These are phyloP conservation scores for Agrenia bidenticulata DNA, from an alignment of 2,888 invertebrate species.

Conservation along the genomic window DNA sequence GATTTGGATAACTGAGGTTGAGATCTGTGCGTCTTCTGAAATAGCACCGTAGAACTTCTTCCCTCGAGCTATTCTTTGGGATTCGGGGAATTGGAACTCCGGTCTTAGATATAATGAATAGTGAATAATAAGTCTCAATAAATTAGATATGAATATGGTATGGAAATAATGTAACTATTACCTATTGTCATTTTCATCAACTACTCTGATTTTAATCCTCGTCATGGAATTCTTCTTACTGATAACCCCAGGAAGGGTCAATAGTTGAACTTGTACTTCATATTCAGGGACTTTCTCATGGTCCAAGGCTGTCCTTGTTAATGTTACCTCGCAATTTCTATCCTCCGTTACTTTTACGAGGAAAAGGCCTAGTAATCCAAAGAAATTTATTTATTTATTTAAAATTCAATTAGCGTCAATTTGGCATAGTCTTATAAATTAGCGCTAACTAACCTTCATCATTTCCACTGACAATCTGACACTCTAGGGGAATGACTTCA, in stretches of 20 bases:
- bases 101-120: constrained; percentile 59
- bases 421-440: background rate
- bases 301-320: constrained; percentile 67
- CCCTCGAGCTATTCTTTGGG: constrained; percentile 62
- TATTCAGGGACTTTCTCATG: constrained; percentile 68
- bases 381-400: background rate
- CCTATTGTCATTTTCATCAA: constrained; percentile 85
- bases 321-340: constrained; percentile 76
- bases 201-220: constrained; percentile 72
- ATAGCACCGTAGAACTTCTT: constrained; percentile 78
- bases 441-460: constrained; percentile 63
- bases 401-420: background rate
- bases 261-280: constrained; percentile 69
- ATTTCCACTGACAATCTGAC: constrained; percentile 75
- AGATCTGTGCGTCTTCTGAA: constrained; percentile 68
- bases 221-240: constrained; percentile 75
- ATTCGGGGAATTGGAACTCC: constrained; percentile 71
- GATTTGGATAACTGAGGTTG: constrained; percentile 75
- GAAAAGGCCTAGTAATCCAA: constrained; percentile 67
- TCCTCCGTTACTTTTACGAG: constrained; percentile 72
- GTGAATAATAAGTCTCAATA: background rate
- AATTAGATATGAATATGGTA: background rate
- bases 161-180: constrained; percentile 11
- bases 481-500: constrained; percentile 70
- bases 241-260: constrained; percentile 76